A percentile compares a stretch with the other conserved stretches of the same genome.
These are phyloP conservation scores for Ectropis grisescens DNA, from an alignment of 1,140 invertebrate genomes.

Conservation along the genomic window DNA sequence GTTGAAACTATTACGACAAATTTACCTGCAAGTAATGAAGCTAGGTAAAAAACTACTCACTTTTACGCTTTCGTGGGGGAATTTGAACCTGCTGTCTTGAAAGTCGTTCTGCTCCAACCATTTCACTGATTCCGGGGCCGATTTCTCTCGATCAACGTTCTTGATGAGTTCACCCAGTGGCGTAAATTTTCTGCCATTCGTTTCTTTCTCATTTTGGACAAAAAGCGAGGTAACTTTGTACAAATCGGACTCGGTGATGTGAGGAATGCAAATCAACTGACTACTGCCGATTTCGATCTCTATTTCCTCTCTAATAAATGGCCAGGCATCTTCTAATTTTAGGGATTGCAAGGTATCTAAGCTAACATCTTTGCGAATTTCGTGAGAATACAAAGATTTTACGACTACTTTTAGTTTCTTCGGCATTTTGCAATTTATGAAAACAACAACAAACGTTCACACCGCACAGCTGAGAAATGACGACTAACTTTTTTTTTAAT, in stretches of 20 bases:
- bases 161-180: constrained; percentile 55
- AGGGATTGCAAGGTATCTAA: constrained; percentile 55
- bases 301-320: constrained; percentile 67
- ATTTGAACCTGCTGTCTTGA: constrained; percentile 55
- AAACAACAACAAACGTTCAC: constrained; percentile 8
- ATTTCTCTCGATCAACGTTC: constrained; percentile 52
- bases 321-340: constrained; percentile 66
- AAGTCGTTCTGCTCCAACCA: constrained; percentile 49
- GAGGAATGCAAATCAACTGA: constrained; percentile 62
- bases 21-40: no score
- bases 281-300: constrained; percentile 64
- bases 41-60: no score
- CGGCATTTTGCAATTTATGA: constrained; percentile 43
- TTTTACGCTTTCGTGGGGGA: constrained; percentile 68
- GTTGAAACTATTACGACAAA: no score
- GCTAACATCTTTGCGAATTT: constrained; percentile 65
- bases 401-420: constrained; percentile 65
- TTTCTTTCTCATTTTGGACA: constrained; percentile 54
- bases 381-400: constrained; percentile 62
- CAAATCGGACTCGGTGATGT: constrained; percentile 62
- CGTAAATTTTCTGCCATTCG: constrained; percentile 58
- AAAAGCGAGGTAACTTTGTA: constrained; percentile 62
- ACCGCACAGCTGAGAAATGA: constrained; percentile 13
- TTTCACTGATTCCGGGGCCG: constrained; percentile 47
- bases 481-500: constrained; percentile 19